Base-by-base conservation (phyloP, 2,113 vertebrate species). In the Macquaria ambigua region DNA sequence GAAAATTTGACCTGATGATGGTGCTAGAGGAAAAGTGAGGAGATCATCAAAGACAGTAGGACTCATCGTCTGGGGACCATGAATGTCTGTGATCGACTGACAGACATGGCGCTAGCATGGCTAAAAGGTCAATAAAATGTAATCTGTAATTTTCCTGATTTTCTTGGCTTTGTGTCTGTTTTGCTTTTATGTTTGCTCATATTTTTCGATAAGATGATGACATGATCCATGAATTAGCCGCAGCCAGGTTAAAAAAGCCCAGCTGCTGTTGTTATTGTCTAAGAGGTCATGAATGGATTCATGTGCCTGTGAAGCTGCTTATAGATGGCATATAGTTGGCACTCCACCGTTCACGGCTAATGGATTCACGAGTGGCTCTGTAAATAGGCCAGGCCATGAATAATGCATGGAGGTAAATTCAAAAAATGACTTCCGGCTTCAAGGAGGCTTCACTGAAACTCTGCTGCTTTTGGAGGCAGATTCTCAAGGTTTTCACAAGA, bases 311-410 rank as follows among this genome's bases (percentile, higher is more conserved):
- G 79, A 74, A 79, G 74, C 91, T 59, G 84, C 88, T 87, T 68
- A 58, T 63, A 66, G 87, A 89, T 46, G 86, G n/a, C n/a, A n/a
- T n/a, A n/a, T n/a, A 87, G 83, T 67, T 43, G 69, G 85, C 81
- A 58, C 84, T 37, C 62, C 34, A 43, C 73, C n/a, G 74, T 81
- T 85, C 83, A 77, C 59, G 6, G 73, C 86, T 92, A 90, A 93
- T 92, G 87, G 87, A 92, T 90, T 90, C 87, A 87, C 28, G 77
- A 83, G 83, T 69, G 85, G 50, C 76, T 91, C 86, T 53, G 84
- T 89, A 92, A 94, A 89, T 93, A 90, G 93, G 85, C 81, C 61
- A 79, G 75, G 15, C 50, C 58, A 79, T 93, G 91, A 92, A 92
- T 94, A 87, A 94, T 91, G 72, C 83, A 94, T 74, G 39, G 53